These are phyloP conservation scores for Notarius quadriscutis DNA, from an alignment of 2,113 vertebrate genomes.

Conservation along the genomic window DNA sequence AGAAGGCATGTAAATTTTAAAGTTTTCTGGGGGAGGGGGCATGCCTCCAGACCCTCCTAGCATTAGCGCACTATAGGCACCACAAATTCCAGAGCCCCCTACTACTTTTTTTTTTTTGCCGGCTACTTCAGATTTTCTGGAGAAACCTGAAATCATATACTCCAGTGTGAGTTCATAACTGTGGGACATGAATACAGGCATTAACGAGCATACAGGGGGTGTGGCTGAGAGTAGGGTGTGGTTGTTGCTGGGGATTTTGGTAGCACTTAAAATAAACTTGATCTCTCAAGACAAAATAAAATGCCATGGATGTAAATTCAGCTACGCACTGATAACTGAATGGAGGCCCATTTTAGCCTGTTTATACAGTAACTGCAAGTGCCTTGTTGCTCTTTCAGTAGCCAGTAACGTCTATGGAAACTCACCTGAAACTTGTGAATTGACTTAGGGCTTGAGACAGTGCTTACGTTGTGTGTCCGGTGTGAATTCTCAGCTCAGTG, in stretches of 20 bases:
- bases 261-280: not conserved
- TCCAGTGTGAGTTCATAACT: too few species aligned
- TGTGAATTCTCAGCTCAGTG: not conserved
- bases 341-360: not conserved
- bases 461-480: not conserved
- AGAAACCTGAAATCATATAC: too few species aligned
- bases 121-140: too few species aligned
- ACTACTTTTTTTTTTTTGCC: too few species aligned
- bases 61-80: too few species aligned
- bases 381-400: not conserved
- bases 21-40: too few species aligned
- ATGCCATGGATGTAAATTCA: not conserved
- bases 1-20: too few species aligned
- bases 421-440: not conserved
- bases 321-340: not conserved
- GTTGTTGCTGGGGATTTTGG: not conserved
- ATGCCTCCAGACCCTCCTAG: too few species aligned
- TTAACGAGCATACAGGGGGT: not conserved
- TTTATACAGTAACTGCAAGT: not conserved
- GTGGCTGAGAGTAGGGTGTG: not conserved
- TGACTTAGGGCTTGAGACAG: not conserved
- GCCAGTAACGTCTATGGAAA: not conserved
- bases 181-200: not conserved
- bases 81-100: too few species aligned
- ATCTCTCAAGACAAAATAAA: not conserved